These are phyloP conservation scores for Macrosoma leucophasiata DNA, from an alignment of 2,888 invertebrate species.

Conservation along the genomic window DNA sequence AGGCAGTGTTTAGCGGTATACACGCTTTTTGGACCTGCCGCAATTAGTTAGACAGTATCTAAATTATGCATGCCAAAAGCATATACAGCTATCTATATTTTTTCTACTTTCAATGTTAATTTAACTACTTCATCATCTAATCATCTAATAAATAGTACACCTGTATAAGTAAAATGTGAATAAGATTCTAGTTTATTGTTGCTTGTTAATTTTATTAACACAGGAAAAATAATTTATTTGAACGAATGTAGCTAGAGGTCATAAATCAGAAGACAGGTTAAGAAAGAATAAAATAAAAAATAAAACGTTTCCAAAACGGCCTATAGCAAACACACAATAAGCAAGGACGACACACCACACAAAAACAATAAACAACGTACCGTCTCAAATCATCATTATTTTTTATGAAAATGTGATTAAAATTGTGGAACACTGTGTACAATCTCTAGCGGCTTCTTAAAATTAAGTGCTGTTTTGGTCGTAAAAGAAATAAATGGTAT, in stretches of 20 bases:
- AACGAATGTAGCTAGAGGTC: constrained; percentile 51
- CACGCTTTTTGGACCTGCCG: constrained; percentile 14
- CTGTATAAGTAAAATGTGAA: constrained; percentile 12
- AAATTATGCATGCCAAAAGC: constrained; percentile 22
- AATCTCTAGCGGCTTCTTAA: constrained; percentile 48
- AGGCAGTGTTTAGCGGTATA: constrained; percentile 13
- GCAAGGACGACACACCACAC: constrained; percentile 67
- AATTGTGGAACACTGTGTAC: constrained; percentile 55
- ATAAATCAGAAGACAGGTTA: constrained; percentile 48
- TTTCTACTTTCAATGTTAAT: constrained; percentile 19
- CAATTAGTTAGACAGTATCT: constrained; percentile 9
- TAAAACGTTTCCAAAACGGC: constrained; percentile 72
- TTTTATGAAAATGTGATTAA: constrained; percentile 51
- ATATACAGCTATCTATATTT: constrained; percentile 11
- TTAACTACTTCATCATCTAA: constrained; percentile 28
- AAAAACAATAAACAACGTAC: constrained; percentile 60
- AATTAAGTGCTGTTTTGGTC: constrained; percentile 51
- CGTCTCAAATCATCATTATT: constrained; percentile 40
- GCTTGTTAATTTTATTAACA: no score
- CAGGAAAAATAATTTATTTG: constrained; percentile 31
- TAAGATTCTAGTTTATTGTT: no score
- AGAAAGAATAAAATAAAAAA: constrained; percentile 37
- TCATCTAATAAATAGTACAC: constrained; percentile 23
- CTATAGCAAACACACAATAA: constrained; percentile 75
- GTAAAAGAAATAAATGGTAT: constrained; percentile 57